Evolutionary conservation across 2,888 invertebrate genomes (phyloP).

Genomic region (Myopa tessellatipennis): DNA sequence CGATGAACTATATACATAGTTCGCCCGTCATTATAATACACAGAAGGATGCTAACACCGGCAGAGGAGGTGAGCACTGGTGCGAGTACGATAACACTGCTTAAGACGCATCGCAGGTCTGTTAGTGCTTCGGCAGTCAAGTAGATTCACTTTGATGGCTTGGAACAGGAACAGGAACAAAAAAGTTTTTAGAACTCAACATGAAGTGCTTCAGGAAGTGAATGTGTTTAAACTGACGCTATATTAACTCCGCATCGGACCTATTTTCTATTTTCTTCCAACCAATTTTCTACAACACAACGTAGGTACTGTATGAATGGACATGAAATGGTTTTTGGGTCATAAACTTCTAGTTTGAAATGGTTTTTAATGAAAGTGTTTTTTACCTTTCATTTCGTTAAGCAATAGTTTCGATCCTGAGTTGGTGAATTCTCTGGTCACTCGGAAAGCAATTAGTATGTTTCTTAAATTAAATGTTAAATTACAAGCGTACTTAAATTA

Average conservation of each 20-base stretch:
- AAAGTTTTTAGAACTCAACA: slow-evolving; percentile 50
- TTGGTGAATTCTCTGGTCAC: too few species aligned
- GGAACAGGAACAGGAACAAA: neutral
- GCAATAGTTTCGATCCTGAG: too few species aligned
- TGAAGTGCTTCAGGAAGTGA: slow-evolving; percentile 58
- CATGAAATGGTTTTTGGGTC: too few species aligned
- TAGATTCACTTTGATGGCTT: slow-evolving; percentile 34
- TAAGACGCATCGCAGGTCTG: slow-evolving; percentile 21
- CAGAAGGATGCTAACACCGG: neutral
- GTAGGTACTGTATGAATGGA: too few species aligned
- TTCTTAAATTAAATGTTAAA: too few species aligned
- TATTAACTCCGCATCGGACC: neutral
- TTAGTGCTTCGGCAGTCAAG: slow-evolving; percentile 35
- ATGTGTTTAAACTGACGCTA: slow-evolving; percentile 26
- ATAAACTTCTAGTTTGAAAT: too few species aligned
- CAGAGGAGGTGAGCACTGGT: neutral
- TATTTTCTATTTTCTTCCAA: too few species aligned
- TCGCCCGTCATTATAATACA: slow-evolving; percentile 47
- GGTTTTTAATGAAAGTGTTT: too few species aligned
- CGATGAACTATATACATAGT: slow-evolving; percentile 25
- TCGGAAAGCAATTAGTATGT: too few species aligned
- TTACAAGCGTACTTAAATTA: too few species aligned
- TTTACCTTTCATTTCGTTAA: too few species aligned
- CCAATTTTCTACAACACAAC: too few species aligned
- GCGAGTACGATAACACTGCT: neutral